phyloP scores from a whole-genome alignment of 2,797 vertebrate genomes.

The Oreochromis grahami region DNA sequence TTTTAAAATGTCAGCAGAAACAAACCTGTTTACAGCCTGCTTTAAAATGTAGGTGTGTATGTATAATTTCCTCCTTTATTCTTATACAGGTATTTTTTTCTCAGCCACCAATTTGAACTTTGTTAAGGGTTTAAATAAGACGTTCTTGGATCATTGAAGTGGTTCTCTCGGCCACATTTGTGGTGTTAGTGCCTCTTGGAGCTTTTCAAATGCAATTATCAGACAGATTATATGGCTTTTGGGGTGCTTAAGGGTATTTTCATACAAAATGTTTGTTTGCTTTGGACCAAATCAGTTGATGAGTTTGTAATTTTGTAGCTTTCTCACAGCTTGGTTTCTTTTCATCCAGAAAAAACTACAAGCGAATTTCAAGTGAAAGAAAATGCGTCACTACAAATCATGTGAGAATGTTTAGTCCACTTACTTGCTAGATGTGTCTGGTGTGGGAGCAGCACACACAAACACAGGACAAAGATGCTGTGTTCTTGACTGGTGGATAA shows the following conservation, averaged over 20 bases:
- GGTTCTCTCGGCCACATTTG: accelerated
- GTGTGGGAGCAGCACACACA: not conserved
- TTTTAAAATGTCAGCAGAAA: not conserved
- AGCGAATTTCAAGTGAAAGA: not conserved
- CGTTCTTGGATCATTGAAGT: not conserved
- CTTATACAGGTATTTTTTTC: not conserved
- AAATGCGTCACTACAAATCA: not conserved
- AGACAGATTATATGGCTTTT: not conserved
- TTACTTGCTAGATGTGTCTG: not conserved
- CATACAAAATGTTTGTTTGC: not conserved
- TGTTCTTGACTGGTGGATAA: not conserved
- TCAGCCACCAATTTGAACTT: not conserved
- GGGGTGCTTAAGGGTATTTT: not conserved
- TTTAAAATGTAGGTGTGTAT: not conserved
- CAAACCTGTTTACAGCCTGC: not conserved
- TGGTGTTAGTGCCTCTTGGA: accelerated
- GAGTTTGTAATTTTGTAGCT: not conserved
- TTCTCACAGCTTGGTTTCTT: accelerated
- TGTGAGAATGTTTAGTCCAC: not conserved
- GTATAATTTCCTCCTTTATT: not conserved
- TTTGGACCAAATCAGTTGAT: not conserved
- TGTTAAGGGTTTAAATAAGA: not conserved
- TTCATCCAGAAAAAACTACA: not conserved
- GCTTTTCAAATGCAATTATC: not conserved
- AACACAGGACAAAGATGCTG: not conserved